Evolutionary conservation across 2,113 vertebrate genomes (phyloP).

Genomic region (Notarius quadriscutis): DNA sequence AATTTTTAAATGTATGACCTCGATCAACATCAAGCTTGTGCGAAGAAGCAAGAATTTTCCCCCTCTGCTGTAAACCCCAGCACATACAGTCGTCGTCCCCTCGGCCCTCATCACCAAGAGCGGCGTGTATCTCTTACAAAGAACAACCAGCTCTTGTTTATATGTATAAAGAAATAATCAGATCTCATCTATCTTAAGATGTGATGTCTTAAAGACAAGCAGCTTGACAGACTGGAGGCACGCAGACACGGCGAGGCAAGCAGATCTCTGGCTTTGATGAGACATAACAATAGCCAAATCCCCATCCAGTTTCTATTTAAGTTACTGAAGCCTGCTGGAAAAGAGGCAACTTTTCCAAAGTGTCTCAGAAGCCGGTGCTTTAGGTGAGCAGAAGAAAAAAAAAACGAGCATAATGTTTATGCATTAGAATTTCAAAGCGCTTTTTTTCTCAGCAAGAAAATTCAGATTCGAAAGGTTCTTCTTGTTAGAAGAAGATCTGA

Average conservation of each 20-base stretch:
- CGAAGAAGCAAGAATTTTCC: not conserved
- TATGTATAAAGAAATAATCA: conserved; percentile 58
- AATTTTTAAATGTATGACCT: not conserved
- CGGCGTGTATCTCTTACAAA: not conserved
- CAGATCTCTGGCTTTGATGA: conserved; percentile 77
- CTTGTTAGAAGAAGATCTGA: conserved; percentile 78
- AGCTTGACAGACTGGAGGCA: conserved; percentile 73
- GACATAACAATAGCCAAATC: conserved; percentile 80
- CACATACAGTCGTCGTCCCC: not conserved
- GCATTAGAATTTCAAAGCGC: conserved; percentile 81
- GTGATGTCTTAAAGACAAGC: conserved; percentile 69
- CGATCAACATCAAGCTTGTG: not conserved
- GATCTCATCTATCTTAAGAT: conserved; percentile 71
- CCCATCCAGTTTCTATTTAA: conserved; percentile 77
- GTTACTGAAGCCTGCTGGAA: conserved; percentile 74
- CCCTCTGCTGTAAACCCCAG: not conserved
- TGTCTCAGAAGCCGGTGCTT: conserved; percentile 75
- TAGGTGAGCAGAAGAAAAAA: conserved; percentile 65
- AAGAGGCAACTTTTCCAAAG: conserved; percentile 77
- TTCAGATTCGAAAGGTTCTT: conserved; percentile 80
- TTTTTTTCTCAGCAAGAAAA: conserved; percentile 77
- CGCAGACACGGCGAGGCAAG: conserved; percentile 67
- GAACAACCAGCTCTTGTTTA: not conserved
- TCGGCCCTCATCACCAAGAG: not conserved
- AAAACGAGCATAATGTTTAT: conserved; percentile 77